phyloP scores from a whole-genome alignment of 2,113 vertebrate genomes.

The Oenanthe melanoleuca region DNA sequence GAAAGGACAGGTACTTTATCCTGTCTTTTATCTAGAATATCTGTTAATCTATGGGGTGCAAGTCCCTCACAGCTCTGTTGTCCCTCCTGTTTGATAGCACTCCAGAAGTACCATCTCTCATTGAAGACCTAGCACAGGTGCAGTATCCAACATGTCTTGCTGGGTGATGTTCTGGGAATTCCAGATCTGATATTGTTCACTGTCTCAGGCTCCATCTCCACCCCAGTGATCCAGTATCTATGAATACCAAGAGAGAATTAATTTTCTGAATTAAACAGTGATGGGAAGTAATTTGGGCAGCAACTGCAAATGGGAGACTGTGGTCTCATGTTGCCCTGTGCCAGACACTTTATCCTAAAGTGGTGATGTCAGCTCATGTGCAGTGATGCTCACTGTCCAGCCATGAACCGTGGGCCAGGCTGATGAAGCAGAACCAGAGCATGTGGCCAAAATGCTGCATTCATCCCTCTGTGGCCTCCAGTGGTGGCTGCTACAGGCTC shows the following conservation, averaged over 20 bases:
- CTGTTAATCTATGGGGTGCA: not conserved
- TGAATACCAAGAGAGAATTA: not conserved
- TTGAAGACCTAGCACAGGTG: not conserved
- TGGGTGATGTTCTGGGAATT: not conserved
- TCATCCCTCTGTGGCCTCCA: not conserved
- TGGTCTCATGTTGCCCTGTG: rapidly evolving
- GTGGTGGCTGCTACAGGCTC: not conserved
- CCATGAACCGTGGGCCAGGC: rapidly evolving
- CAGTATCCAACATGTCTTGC: not conserved
- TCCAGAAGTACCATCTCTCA: not conserved
- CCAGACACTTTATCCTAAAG: not conserved
- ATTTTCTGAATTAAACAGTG: not conserved
- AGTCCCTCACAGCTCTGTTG: not conserved
- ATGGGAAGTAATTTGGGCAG: not conserved
- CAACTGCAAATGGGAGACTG: rapidly evolving
- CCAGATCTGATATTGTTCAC: not conserved
- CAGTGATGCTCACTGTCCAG: not conserved
- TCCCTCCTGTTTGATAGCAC: not conserved
- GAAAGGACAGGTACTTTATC: not conserved
- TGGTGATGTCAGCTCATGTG: not conserved
- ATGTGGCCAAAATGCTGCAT: not conserved
- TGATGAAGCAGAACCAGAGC: not conserved
- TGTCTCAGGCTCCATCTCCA: not conserved
- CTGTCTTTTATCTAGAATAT: not conserved
- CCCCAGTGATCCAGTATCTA: not conserved